Evolutionary conservation across 2,888 invertebrate species (phyloP), one percentile per base, ranked within the genome.

Genomic region (Drosophila longiperda): DNA sequence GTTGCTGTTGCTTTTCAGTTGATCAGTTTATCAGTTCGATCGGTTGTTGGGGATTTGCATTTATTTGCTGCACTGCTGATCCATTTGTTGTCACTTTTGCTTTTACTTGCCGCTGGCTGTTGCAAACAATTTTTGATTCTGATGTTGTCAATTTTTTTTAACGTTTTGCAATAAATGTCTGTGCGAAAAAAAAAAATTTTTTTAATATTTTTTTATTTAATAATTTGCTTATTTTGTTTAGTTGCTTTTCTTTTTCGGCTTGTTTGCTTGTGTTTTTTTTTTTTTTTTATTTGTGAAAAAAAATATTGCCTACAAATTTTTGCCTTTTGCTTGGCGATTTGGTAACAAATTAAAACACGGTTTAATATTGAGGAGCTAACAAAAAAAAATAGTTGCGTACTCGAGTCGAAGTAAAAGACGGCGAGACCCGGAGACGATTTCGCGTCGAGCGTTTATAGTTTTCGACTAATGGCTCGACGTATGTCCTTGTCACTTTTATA

Each of bases 401-500:
- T 80, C 75, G 71, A 75, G 80, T 73, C 76, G 77, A 75, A 75
- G 70, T 73, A 73, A 64, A 61, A 66, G 76, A 62, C 78, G 71
- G 75, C 68, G 73, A 83, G 73, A 89, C 83, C 86, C 84, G 88
- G 82, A 91, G 90, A 90, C 91, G 91, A 91, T 92, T 91, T 91
- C 90, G 90, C 92, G 88, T 89, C 91, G 86, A 91, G 91, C 92
- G 92, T 90, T 92, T 91, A 92, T 92, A 93, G 92, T 92, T 93
- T 92, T 92, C 93, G 91, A 93, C 93, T 93, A 93, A 92, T 92
- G 92, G 90, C 90, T 91, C 91, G 90, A 91, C 91, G 91, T 92
- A 93, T 93, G 92, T 93, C 93, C 93, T 93, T 93, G 93, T 93
- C 89, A 92, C 93, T 93, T 93, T 93, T 93, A 93, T 93, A 93